Conservation (phyloP, 2,797 vertebrate species). For the Harpagifer antarcticus region DNA sequence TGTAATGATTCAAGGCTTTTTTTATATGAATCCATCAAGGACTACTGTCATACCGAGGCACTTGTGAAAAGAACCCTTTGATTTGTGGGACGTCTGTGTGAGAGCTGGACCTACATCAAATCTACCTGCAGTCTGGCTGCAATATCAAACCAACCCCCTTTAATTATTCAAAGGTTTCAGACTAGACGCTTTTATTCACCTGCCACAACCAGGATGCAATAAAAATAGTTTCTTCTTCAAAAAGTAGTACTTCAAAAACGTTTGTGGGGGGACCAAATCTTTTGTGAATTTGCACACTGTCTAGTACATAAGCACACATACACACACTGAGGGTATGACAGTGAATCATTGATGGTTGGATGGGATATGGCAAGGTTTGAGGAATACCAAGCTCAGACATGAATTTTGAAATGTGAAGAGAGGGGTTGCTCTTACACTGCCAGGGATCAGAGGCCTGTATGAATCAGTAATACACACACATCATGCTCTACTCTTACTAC, state of each 20-base stretch:
- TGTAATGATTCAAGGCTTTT: slow-evolving; percentile 47
- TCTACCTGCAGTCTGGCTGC: slow-evolving; percentile 49
- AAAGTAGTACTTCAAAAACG: not conserved
- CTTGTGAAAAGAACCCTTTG: slow-evolving; percentile 57
- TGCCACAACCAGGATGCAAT: slow-evolving; percentile 17
- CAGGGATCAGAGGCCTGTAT: slow-evolving; percentile 53
- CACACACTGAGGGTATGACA: slow-evolving; percentile 19
- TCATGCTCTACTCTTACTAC: slow-evolving; percentile 23
- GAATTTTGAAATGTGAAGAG: slow-evolving; percentile 59
- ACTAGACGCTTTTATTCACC: slow-evolving; percentile 38
- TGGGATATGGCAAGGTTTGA: slow-evolving; percentile 50
- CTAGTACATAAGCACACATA: not conserved
- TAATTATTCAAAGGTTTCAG: slow-evolving; percentile 61
- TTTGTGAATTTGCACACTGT: slow-evolving; percentile 1
- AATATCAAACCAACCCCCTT: slow-evolving; percentile 39
- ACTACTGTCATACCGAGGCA: slow-evolving; percentile 33
- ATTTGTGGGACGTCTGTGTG: slow-evolving; percentile 52
- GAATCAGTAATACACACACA: slow-evolving; percentile 55
- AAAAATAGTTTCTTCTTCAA: not conserved
- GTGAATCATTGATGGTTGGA: slow-evolving; percentile 67
- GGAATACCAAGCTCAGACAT: slow-evolving; percentile 52
- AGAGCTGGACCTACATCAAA: slow-evolving; percentile 47
- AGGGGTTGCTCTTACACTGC: slow-evolving; percentile 35
- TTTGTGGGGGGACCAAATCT: slow-evolving; percentile 3
- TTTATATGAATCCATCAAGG: slow-evolving; percentile 50